A percentile compares a stretch with the other conserved stretches of the same genome.
Evolutionary conservation across 2,797 vertebrate genomes (phyloP).

Genomic region (Amblyraja radiata): DNA sequence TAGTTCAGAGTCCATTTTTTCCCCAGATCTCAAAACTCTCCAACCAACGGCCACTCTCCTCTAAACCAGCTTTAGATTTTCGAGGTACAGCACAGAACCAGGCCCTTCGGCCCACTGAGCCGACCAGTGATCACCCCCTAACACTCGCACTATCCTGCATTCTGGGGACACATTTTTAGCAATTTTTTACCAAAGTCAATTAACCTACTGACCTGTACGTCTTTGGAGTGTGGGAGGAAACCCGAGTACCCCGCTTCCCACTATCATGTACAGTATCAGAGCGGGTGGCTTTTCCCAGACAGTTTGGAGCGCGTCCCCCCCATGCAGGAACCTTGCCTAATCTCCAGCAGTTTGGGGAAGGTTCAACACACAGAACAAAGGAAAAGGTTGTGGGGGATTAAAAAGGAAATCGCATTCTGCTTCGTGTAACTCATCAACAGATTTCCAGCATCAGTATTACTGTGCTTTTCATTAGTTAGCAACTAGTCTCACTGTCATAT

Average conservation of each 20-base stretch:
- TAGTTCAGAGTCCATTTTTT: not conserved
- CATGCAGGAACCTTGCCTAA: not conserved
- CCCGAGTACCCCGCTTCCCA: too few relatives aligned
- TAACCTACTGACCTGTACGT: too few relatives aligned
- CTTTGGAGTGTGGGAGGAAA: too few relatives aligned
- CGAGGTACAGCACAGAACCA: too few relatives aligned
- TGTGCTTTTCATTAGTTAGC: not conserved
- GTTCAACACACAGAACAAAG: not conserved
- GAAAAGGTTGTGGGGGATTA: not conserved
- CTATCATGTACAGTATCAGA: not conserved
- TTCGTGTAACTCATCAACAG: not conserved
- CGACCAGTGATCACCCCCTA: too few relatives aligned
- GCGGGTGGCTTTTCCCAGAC: not conserved
- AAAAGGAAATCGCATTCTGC: not conserved
- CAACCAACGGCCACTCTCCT: not conserved
- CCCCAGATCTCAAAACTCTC: not conserved
- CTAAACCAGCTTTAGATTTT: not conserved
- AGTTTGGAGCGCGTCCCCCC: not conserved
- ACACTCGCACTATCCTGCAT: too few relatives aligned
- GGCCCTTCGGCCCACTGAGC: too few relatives aligned
- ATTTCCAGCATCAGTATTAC: too few relatives aligned
- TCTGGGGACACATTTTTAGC: too few relatives aligned
- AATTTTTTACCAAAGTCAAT: too few relatives aligned
- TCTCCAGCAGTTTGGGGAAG: not conserved
- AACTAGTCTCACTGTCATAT: slow-evolving; percentile 9